These are phyloP conservation scores for Nothocercus nigrocapillus DNA, from an alignment of 2,113 vertebrate genomes.

Conservation along the genomic window DNA sequence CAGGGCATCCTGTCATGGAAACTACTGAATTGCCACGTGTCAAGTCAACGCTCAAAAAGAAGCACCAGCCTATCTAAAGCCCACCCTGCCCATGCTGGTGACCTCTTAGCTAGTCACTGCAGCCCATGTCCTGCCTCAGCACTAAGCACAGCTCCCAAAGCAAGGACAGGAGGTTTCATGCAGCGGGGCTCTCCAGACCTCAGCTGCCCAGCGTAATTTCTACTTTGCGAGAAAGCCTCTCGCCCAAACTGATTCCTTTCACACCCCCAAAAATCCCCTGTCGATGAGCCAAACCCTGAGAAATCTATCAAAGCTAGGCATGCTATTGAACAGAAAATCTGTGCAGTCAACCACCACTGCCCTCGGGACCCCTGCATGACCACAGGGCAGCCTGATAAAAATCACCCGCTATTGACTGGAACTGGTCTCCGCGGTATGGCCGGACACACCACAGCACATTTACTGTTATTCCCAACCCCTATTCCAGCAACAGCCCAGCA, in stretches of 20 bases:
- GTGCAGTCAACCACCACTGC: background rate
- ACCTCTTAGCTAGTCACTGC: background rate
- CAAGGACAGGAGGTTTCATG: background rate
- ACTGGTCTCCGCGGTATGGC: background rate
- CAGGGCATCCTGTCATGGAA: background rate
- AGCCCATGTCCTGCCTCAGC: background rate
- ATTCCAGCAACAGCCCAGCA: slow-evolving; percentile 21
- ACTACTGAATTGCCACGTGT: background rate
- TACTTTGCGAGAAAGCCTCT: background rate
- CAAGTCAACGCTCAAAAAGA: background rate
- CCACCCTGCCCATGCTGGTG: background rate
- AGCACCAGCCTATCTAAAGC: background rate
- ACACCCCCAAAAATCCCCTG: slow-evolving; percentile 30
- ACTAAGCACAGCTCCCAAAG: background rate
- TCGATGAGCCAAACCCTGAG: slow-evolving; percentile 6
- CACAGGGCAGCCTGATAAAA: slow-evolving; percentile 32
- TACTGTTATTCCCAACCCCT: slow-evolving; percentile 14
- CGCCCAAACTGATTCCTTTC: background rate
- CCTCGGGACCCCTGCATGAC: background rate
- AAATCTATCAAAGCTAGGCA: background rate
- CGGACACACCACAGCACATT: slow-evolving; percentile 50
- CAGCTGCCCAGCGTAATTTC: slow-evolving; percentile 13
- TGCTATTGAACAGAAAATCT: background rate
- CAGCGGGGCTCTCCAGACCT: background rate
- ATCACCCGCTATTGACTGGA: slow-evolving; percentile 29